A percentile compares a stretch with the other conserved stretches of the same genome.
These are phyloP conservation scores for Poeciliopsis paucimaculata DNA, from an alignment of 2,797 vertebrate species.

Conservation along the genomic window DNA sequence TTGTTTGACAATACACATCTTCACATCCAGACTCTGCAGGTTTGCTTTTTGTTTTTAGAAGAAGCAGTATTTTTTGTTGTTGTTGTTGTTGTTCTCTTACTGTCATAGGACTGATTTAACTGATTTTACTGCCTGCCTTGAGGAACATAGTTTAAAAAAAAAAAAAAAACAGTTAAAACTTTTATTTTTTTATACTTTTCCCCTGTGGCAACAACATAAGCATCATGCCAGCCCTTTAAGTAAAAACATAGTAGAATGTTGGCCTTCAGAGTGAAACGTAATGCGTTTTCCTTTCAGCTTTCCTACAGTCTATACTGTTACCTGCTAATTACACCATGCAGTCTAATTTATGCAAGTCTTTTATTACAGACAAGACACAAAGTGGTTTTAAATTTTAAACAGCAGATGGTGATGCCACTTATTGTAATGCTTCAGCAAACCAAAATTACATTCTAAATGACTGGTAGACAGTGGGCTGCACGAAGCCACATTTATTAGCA, in stretches of 20 bases:
- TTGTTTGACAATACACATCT: background rate
- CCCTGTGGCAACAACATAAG: background rate
- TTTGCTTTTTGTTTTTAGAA: background rate
- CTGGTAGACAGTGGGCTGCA: background rate
- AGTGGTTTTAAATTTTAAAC: background rate
- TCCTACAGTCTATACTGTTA: background rate
- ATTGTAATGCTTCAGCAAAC: background rate
- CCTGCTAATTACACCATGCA: background rate
- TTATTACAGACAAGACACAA: background rate
- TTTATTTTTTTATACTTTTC: background rate
- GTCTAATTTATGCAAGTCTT: conserved; percentile 1
- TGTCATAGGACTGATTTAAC: background rate
- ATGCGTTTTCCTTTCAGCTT: background rate
- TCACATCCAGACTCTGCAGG: background rate
- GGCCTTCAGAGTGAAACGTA: background rate
- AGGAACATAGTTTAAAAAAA: background rate
- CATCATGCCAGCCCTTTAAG: background rate
- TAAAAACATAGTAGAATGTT: background rate
- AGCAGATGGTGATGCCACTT: background rate
- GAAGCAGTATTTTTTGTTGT: background rate
- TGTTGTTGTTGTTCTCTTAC: background rate
- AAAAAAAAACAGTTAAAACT: background rate
- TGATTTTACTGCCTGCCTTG: background rate
- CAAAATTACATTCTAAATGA: conserved; percentile 19
- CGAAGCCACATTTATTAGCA: background rate